phyloP scores from a whole-genome alignment of 2,888 invertebrate genomes.

The Mesorhabditis belari region DNA sequence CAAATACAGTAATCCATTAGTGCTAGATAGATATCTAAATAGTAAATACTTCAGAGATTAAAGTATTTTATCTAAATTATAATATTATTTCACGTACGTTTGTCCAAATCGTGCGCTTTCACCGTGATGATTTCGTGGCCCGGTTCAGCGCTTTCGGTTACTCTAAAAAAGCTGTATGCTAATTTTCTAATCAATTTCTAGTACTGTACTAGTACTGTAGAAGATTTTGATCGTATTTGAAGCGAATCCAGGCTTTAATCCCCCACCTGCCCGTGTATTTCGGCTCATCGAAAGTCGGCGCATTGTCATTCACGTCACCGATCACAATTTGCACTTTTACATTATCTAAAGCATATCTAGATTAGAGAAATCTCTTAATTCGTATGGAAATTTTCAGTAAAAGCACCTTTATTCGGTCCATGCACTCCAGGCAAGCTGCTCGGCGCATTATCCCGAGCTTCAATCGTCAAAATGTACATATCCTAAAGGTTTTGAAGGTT shows the following conservation, averaged over 20 bases:
- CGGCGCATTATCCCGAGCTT: slow-evolving; percentile 90
- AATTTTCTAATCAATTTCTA: slow-evolving; percentile 53
- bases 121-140: slow-evolving; percentile 28
- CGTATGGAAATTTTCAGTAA: background rate
- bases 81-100: slow-evolving; percentile 33
- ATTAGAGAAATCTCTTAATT: background rate
- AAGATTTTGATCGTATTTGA: background rate
- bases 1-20: too few species aligned
- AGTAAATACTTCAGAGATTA: too few species aligned
- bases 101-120: slow-evolving; percentile 48
- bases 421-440: slow-evolving; percentile 64
- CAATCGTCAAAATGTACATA: slow-evolving; percentile 92
- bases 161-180: slow-evolving; percentile 9
- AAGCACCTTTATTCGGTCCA: slow-evolving; percentile 46
- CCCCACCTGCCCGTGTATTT: slow-evolving; percentile 32
- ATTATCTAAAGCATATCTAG: slow-evolving; percentile 54
- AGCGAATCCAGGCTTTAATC: background rate
- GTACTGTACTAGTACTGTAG: background rate
- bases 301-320: slow-evolving; percentile 96
- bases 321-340: slow-evolving; percentile 92
- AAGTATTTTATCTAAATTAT: too few species aligned
- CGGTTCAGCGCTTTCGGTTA: slow-evolving; percentile 29
- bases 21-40: too few species aligned
- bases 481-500: slow-evolving; percentile 60
- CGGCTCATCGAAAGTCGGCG: slow-evolving; percentile 76